These are phyloP conservation scores for Onychostoma macrolepis DNA, from an alignment of 2,113 vertebrate species.

Conservation along the genomic window DNA sequence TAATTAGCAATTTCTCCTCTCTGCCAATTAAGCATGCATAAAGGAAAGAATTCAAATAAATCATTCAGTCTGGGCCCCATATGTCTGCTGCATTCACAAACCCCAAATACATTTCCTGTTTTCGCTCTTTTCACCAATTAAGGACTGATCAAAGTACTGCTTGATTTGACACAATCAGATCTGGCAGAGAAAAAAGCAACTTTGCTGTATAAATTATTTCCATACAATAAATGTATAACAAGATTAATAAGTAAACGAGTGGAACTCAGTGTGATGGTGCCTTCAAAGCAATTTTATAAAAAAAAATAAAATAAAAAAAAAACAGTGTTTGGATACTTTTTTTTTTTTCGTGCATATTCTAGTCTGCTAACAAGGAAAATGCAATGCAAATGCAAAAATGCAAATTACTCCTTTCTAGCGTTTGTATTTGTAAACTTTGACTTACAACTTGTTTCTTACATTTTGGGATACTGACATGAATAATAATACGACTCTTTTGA, in stretches of 20 bases:
- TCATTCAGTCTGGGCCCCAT: constrained; percentile 58
- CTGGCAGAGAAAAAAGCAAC: constrained; percentile 46
- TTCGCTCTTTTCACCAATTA: constrained; percentile 65
- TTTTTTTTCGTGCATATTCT: constrained; percentile 18
- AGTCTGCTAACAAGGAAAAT: background rate
- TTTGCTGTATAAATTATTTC: constrained; percentile 60
- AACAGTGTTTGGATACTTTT: constrained; percentile 17
- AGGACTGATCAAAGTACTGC: constrained; percentile 70
- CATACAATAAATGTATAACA: constrained; percentile 49
- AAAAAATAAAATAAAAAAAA: no score
- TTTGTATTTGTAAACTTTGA: background rate
- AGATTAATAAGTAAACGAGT: constrained; percentile 44
- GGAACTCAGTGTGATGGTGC: constrained; percentile 16
- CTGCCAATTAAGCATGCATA: constrained; percentile 73
- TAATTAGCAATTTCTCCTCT: constrained; percentile 72
- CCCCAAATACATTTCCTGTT: constrained; percentile 37
- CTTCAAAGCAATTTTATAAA: constrained; percentile 47
- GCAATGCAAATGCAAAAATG: background rate
- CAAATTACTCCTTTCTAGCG: background rate
- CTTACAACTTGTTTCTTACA: background rate
- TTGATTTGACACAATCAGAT: constrained; percentile 64
- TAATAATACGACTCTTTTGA: background rate
- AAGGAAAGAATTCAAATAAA: constrained; percentile 70
- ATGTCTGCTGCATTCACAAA: constrained; percentile 64
- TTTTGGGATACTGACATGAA: background rate